phyloP scores from a whole-genome alignment of 2,888 invertebrate genomes.

The Catocala fraxini region DNA sequence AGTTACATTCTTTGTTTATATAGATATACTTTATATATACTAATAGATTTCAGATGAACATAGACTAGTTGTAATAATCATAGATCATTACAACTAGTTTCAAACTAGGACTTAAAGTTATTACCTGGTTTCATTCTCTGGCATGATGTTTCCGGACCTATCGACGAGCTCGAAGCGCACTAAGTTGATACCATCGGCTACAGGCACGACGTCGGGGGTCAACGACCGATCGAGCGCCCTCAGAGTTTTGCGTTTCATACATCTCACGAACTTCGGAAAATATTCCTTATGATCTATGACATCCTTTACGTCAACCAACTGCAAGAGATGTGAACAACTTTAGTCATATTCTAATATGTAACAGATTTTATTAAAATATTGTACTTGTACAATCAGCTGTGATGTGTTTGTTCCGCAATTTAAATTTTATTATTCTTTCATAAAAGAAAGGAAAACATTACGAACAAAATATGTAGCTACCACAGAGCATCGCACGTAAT shows the following conservation, averaged over 20 bases:
- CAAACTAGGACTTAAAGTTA: neutral
- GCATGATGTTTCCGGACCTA: conserved; percentile 73
- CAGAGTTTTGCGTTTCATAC: conserved; percentile 86
- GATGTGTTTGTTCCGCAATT: no score
- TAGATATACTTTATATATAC: no score
- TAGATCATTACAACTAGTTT: no score
- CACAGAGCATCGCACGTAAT: no score
- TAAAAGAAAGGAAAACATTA: no score
- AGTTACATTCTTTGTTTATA: no score
- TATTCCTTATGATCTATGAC: conserved; percentile 81
- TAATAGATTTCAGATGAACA: no score
- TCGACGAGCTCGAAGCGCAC: conserved; percentile 85
- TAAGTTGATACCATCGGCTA: conserved; percentile 89
- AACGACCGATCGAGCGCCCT: conserved; percentile 88
- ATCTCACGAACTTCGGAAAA: conserved; percentile 81
- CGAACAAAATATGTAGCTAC: no score
- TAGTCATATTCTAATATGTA: neutral
- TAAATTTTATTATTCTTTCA: no score
- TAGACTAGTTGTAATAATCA: no score
- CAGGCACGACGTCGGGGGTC: conserved; percentile 88
- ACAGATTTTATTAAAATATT: no score
- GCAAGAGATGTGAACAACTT: conserved; percentile 29
- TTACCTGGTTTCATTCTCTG: conserved; percentile 78
- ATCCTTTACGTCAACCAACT: conserved; percentile 79
- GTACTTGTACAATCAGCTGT: no score